Evolutionary conservation across 1,140 invertebrate genomes (phyloP), one percentile per base, ranked within the genome.

Genomic region (Manduca sexta): DNA sequence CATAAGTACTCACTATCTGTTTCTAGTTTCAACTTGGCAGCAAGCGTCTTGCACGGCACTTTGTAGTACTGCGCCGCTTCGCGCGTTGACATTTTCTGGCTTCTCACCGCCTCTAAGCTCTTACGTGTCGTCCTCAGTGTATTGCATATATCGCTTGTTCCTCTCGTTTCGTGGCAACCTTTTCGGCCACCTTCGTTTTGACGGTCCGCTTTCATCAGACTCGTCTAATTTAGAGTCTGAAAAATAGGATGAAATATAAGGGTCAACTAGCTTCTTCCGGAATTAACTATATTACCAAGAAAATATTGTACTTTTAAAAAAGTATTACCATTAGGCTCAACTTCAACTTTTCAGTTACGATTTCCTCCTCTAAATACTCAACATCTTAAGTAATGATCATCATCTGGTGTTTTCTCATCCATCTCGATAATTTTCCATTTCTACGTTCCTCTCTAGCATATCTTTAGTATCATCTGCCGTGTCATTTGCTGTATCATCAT

Each of bases 121-220:
- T 14, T 43, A 12, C 41, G 21, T 21, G 11, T 43, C 41, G 21
- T 43, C 41, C 26, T 43, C 26, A 10, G 41, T 43, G 16, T 43
- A 43, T 2, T 43, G 60, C 18, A 70, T 64, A 48, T 74, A 74
- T 11, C 51, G 52, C 14, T 58, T 64, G 4, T 50, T 48, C 0
- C 56, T 41, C 21, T 60, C 49, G 0, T 30, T 14, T 15, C 56
- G 64, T 2, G 55, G 60, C 2, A 60, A 38, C 14, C 57, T 68
- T 38, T 59, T 55, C 0, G 63, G 61, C 57, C 59, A 63, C 50
- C 67, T 67, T 10, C 34, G 31, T 18, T 49, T 66, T 0, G 18
- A 18, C 10, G 3, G 21, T 31, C 10, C 8, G 10, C 3, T 21
- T 16, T 55, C 16, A 30, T 14, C 34, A 3, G 5, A 12, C 11